Percentiles rank a stretch among this genome's conserved stretches.
These are phyloP conservation scores for Cremastinae sp. DNA, from an alignment of 2,888 invertebrate genomes.

Conservation along the genomic window DNA sequence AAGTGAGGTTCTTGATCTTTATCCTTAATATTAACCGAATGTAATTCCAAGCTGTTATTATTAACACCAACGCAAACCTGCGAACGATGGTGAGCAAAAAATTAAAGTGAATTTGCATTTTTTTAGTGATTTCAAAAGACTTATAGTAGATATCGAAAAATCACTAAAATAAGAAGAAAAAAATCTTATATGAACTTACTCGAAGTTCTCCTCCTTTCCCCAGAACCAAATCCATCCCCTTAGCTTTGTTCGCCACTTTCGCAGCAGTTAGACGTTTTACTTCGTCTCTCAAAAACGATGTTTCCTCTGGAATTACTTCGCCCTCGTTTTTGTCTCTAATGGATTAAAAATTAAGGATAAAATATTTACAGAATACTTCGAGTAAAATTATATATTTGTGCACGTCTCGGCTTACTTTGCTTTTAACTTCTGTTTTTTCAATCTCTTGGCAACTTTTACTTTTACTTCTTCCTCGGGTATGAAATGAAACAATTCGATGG, in stretches of 20 bases:
- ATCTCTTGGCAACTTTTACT: constrained; percentile 87
- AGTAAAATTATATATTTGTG: constrained; percentile 12
- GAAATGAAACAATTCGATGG: constrained; percentile 92
- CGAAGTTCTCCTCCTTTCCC: constrained; percentile 88
- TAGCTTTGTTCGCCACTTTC: constrained; percentile 85
- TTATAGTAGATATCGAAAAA: no score
- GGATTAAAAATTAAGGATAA: constrained; percentile 15
- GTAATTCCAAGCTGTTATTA: constrained; percentile 89
- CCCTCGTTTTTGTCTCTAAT: constrained; percentile 70
- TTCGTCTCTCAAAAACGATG: constrained; percentile 86
- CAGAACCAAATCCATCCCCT: constrained; percentile 86
- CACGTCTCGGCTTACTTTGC: constrained; percentile 61
- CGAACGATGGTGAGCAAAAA: constrained; percentile 25
- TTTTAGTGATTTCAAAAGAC: no score
- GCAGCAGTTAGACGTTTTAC: constrained; percentile 86
- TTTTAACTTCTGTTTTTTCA: constrained; percentile 88
- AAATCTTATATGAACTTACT: constrained; percentile 69
- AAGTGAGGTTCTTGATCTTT: constrained; percentile 83
- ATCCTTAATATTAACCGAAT: constrained; percentile 82
- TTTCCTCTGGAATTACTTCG: constrained; percentile 75
- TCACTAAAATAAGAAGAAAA: no score
- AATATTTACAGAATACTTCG: constrained; percentile 5
- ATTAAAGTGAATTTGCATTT: no score
- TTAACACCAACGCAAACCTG: constrained; percentile 84
- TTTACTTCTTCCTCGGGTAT: constrained; percentile 89